These are phyloP conservation scores for Hirudinaria manillensis DNA, from an alignment of 2,888 invertebrate genomes.

Conservation along the genomic window DNA sequence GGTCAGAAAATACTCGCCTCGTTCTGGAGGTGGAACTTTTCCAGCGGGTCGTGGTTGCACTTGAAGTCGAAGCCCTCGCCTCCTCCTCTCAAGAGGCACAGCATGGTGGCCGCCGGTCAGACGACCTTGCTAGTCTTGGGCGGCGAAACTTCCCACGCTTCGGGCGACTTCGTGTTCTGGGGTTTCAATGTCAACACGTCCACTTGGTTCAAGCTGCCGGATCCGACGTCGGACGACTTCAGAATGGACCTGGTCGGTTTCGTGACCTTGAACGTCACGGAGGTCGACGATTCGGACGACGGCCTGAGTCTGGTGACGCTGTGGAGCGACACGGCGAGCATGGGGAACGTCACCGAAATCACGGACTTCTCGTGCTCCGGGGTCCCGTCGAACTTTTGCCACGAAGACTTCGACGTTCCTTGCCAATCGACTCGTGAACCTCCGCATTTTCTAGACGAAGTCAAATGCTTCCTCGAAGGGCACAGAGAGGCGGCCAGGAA, in stretches of 20 bases:
- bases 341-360: not conserved
- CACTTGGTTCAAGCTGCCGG: not conserved
- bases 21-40: slow-evolving; percentile 7
- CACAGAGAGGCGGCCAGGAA: not conserved
- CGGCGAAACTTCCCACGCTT: not conserved
- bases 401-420: not conserved
- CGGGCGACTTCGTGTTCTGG: not conserved
- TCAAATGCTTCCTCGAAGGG: not conserved
- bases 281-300: not conserved
- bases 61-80: not conserved
- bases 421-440: no score
- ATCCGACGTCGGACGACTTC: not conserved
- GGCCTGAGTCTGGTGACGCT: not conserved
- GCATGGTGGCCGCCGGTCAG: not conserved
- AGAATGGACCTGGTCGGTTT: not conserved
- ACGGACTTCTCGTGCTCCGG: not conserved
- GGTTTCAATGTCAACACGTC: not conserved
- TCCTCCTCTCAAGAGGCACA: slow-evolving; percentile 1
- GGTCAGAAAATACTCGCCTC: not conserved
- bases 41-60: not conserved
- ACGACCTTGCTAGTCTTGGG: not conserved
- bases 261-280: not conserved
- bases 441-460: not conserved
- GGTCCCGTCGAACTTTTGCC: not conserved
- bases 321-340: not conserved